Evolutionary conservation across 2,797 vertebrate species (phyloP).

Genomic region (Diglossa cyanea): DNA sequence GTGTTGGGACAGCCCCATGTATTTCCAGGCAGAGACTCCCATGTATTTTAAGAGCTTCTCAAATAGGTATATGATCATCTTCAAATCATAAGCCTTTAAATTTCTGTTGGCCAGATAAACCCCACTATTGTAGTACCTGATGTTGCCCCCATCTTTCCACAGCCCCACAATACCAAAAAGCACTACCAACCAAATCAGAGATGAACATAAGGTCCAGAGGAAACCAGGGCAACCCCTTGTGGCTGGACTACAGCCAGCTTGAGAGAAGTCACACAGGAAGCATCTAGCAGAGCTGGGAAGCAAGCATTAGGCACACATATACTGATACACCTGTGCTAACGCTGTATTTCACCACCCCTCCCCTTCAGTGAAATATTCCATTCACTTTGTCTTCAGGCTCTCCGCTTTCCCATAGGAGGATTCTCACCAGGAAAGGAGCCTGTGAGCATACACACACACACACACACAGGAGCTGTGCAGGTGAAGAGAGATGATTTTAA

Average conservation of each 20-base stretch:
- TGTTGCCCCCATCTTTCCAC: neutral
- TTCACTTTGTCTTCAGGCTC: neutral
- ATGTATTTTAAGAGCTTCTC: neutral
- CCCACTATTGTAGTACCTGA: neutral
- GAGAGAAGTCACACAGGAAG: neutral
- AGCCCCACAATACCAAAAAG: neutral
- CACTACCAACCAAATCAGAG: neutral
- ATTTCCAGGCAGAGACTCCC: neutral
- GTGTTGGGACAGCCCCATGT: neutral
- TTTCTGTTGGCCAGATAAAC: neutral
- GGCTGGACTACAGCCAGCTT: neutral
- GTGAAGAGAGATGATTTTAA: neutral
- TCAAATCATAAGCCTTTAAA: neutral
- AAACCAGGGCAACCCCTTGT: neutral
- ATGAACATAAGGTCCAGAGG: neutral
- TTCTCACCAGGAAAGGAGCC: neutral
- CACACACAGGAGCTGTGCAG: neutral
- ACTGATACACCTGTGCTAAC: fast-evolving
- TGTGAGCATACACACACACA: neutral
- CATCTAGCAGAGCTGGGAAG: neutral
- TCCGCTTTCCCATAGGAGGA: neutral
- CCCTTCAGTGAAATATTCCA: neutral
- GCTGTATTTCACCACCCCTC: neutral
- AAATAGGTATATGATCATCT: neutral
- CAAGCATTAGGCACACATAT: neutral